These are phyloP conservation scores for Coelinius sp. DNA, from an alignment of 2,888 invertebrate genomes.

Conservation along the genomic window DNA sequence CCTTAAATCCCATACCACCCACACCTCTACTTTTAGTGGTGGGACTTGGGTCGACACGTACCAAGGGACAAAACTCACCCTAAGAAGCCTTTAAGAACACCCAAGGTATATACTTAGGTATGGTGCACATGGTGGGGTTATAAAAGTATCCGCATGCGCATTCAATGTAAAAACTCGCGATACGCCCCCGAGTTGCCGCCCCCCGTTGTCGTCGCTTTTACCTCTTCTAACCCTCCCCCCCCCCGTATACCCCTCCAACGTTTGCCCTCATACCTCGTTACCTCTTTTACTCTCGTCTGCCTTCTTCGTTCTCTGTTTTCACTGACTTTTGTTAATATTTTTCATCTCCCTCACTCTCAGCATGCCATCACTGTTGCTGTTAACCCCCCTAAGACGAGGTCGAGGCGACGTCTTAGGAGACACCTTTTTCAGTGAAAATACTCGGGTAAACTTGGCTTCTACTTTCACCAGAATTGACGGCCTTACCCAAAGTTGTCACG, in stretches of 20 bases:
- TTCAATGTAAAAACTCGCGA: constrained; percentile 63
- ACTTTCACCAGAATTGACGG: not conserved
- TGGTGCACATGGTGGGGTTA: constrained; percentile 50
- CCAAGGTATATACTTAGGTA: constrained; percentile 52
- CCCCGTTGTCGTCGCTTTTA: constrained; percentile 50
- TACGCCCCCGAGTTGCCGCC: constrained; percentile 66
- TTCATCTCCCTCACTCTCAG: constrained; percentile 33
- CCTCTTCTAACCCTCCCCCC: constrained; percentile 48
- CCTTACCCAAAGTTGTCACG: not conserved
- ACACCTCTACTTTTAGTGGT: not conserved
- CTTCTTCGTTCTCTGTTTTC: constrained; percentile 37
- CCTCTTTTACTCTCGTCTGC: constrained; percentile 41
- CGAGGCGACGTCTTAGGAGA: not conserved
- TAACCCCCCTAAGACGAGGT: constrained; percentile 40
- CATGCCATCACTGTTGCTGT: constrained; percentile 36
- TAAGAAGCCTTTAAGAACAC: constrained; percentile 70
- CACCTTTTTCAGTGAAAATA: constrained; percentile 12
- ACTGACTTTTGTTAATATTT: constrained; percentile 26
- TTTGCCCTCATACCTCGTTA: constrained; percentile 22
- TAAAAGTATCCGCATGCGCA: constrained; percentile 70
- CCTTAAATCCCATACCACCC: not conserved
- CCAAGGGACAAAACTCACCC: constrained; percentile 66
- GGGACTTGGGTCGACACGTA: constrained; percentile 33
- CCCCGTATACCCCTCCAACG: not conserved
- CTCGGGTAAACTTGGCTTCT: not conserved